Conservation (phyloP, 2,113 vertebrate species). For the Psettodes erumei region DNA sequence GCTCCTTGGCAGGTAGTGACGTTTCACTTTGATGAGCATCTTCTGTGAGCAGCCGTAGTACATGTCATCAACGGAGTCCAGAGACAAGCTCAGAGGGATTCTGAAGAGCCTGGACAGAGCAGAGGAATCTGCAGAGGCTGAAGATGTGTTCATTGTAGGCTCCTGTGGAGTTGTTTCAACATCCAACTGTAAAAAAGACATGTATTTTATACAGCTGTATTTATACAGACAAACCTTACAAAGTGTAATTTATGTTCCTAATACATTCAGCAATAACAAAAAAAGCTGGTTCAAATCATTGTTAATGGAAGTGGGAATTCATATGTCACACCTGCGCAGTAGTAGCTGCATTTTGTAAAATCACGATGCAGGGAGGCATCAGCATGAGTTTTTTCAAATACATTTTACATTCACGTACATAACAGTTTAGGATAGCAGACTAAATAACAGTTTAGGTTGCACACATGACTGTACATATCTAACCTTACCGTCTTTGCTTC, state of each 20-base stretch:
- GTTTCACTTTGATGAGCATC: conserved; percentile 51
- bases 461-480: background rate
- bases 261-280: background rate
- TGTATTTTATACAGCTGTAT: background rate
- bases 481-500: conserved; percentile 10
- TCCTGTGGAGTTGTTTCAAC: too few species aligned
- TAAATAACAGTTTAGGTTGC: too few species aligned
- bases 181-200: too few species aligned
- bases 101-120: background rate
- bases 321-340: background rate
- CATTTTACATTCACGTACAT: too few species aligned
- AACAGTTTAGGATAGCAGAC: too few species aligned
- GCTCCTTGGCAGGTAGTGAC: conserved; percentile 25
- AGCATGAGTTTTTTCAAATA: background rate
- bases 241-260: background rate
- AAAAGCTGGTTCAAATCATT: background rate
- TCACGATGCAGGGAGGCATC: background rate
- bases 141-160: background rate
- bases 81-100: conserved; percentile 36
- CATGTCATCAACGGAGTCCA: conserved; percentile 42
- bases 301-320: background rate
- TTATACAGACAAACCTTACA: background rate
- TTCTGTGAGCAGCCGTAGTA: conserved; percentile 36
- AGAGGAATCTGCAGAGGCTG: background rate
- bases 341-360: background rate